Evolutionary conservation across 2,797 vertebrate species (phyloP).

Genomic region (Percopsis omiscomaycus): DNA sequence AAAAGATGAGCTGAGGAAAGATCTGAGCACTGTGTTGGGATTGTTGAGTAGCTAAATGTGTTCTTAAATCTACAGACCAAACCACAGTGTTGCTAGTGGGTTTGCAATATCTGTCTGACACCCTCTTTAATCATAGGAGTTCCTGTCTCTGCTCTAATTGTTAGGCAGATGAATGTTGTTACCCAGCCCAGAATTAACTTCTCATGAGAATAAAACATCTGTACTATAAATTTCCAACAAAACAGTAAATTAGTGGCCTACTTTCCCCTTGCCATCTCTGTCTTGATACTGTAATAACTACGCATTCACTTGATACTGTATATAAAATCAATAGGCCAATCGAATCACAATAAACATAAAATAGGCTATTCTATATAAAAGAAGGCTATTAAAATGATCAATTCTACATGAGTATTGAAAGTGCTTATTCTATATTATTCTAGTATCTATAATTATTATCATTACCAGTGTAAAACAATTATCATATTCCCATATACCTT

Average conservation of each 20-base stretch:
- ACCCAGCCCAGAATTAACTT: conserved; percentile 45
- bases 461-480: no score
- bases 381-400: no score
- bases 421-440: no score
- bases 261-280: conserved; percentile 14
- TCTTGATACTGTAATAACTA: neutral
- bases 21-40: neutral
- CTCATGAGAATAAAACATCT: conserved; percentile 48
- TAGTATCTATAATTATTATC: no score
- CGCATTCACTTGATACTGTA: no score
- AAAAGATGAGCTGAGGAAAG: neutral
- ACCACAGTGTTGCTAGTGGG: neutral
- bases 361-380: no score
- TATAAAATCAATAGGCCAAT: no score
- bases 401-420: no score
- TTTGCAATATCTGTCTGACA: conserved; percentile 9
- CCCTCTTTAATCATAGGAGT: conserved; percentile 32
- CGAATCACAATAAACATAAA: no score
- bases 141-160: conserved; percentile 32
- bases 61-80: neutral
- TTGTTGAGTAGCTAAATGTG: neutral
- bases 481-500: no score
- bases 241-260: conserved; percentile 42
- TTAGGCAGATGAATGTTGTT: conserved; percentile 34
- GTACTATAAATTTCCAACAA: conserved; percentile 53